A percentile compares a stretch with the other conserved stretches of the same genome.
Conservation (phyloP, 2,797 vertebrate genomes). For the Crenuchus spilurus region DNA sequence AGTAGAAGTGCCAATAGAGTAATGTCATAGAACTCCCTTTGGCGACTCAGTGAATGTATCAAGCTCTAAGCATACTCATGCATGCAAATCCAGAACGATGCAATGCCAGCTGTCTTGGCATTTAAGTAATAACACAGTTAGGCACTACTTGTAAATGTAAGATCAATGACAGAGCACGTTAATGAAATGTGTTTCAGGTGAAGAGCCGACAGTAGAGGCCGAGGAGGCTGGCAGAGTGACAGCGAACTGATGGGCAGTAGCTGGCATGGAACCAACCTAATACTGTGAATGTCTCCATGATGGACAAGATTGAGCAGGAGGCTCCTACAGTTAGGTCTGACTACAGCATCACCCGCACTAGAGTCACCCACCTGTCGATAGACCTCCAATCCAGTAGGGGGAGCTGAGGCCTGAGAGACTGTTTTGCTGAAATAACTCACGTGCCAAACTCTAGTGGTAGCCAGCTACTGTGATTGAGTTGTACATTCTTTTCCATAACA, state of each 20-base stretch:
- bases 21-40: too few species aligned
- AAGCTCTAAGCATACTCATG: too few species aligned
- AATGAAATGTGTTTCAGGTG: constrained; percentile 39
- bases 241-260: constrained; percentile 44
- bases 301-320: constrained; percentile 46
- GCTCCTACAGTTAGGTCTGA: constrained; percentile 53
- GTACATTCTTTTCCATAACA: constrained; percentile 40
- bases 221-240: constrained; percentile 46
- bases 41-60: too few species aligned
- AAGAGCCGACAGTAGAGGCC: constrained; percentile 50
- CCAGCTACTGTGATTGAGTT: constrained; percentile 59
- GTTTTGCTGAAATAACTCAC: constrained; percentile 55
- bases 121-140: too few species aligned
- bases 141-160: too few species aligned
- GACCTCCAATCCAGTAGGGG: constrained; percentile 52
- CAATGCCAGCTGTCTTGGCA: too few species aligned
- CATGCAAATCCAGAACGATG: too few species aligned
- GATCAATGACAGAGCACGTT: not conserved
- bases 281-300: constrained; percentile 56
- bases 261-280: constrained; percentile 48
- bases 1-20: too few species aligned
- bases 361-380: constrained; percentile 48
- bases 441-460: constrained; percentile 65
- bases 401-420: constrained; percentile 54
- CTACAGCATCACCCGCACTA: constrained; percentile 51